Base-by-base conservation (phyloP, 2,797 vertebrate genomes). In the Varecia variegata region DNA sequence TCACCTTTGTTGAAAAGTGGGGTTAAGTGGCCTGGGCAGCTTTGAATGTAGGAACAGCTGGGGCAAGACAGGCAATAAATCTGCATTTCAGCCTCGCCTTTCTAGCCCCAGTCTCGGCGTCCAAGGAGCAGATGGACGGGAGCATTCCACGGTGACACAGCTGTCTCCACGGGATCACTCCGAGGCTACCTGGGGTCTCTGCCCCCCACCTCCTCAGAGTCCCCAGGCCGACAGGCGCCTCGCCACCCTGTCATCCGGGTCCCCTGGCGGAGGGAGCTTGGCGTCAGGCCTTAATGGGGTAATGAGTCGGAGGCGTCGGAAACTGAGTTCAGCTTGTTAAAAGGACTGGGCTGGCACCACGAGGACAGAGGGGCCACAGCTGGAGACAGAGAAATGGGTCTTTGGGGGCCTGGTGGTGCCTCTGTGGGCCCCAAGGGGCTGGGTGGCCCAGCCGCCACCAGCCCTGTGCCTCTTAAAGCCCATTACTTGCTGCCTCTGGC, bases 381-480 rank as follows among this genome's bases (percentile, higher is more conserved):
- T 93, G 10, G 95, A 97, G 96, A 95, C 97, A 18, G 47, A 93
- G 89, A 98, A 98, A 98, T 97, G 96, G 97, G 97, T 96, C 98
- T 95, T 95, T 86, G 89, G 98, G 97, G 98, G 93, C 97, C 90
- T 95, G 86, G 93, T 95, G 97, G 97, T 96, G 97, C 96, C 97
- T 95, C 71, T 23, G 81, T 17, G 2, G 80, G 96, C 96, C 96
- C 95, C 11, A 4, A 25, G 89, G 95, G 88, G 92, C 38, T 62
- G 79, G 92, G 93, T 94, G 95, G 43, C 96, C 79, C 1, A 56
- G 7, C 84, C 47, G 17, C 85, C 95, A 90, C 96, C 35, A 81
- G 88, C 20, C 96, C 76, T 23, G 6, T 18, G 62, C 93, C 96
- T 98, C 98, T 98, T 98, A 98, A 98, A 98, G 98, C 97, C 98